Evolutionary conservation across 2,113 vertebrate species (phyloP).

Genomic region (Lepus europaeus): DNA sequence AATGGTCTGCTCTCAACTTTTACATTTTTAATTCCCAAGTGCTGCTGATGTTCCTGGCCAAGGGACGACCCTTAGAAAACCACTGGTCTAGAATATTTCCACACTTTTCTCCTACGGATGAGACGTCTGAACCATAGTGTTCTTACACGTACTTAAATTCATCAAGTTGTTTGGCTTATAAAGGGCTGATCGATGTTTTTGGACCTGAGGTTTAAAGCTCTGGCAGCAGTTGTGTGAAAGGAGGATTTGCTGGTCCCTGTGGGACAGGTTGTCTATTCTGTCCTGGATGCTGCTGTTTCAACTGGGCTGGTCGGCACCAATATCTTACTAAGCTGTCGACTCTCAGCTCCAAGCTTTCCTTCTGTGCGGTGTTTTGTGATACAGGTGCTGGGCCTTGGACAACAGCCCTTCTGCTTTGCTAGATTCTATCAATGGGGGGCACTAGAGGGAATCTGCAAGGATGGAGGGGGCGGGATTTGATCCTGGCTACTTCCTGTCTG

Average conservation of each 20-base stretch:
- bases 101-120: background rate
- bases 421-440: background rate
- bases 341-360: background rate
- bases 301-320: background rate
- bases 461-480: background rate
- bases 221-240: background rate
- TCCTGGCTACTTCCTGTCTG: background rate
- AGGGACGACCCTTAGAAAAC: background rate
- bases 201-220: background rate
- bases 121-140: background rate
- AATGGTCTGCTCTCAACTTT: background rate
- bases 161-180: background rate
- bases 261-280: background rate
- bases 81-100: background rate
- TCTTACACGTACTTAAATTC: background rate
- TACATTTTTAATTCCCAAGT: background rate
- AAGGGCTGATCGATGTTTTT: background rate
- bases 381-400: accelerated
- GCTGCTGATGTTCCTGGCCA: background rate
- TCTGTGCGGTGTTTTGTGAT: background rate
- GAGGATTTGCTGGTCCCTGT: background rate
- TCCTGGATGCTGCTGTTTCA: background rate
- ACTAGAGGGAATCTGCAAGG: background rate
- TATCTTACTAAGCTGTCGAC: background rate
- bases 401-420: background rate